These are phyloP conservation scores for Helarctos malayanus DNA, from an alignment of 2,797 vertebrate species.

Conservation along the genomic window DNA sequence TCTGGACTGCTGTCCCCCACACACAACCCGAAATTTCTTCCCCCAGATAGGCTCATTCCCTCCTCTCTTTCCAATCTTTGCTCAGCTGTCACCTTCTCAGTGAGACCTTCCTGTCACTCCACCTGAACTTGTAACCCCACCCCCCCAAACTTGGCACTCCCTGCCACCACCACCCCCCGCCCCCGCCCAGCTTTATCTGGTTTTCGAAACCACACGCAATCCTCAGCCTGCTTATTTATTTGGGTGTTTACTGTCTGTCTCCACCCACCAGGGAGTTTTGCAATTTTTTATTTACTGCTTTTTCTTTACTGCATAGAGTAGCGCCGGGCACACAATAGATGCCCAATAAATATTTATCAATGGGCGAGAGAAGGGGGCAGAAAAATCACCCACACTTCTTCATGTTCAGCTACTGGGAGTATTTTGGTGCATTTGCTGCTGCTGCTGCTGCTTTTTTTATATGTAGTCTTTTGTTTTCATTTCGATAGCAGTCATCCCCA, in stretches of 20 bases:
- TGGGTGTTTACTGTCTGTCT: neutral
- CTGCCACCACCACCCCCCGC: too few relatives aligned
- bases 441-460: rapidly evolving
- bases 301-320: neutral
- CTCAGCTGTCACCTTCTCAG: neutral
- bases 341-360: conserved; percentile 8
- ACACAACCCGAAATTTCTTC: neutral
- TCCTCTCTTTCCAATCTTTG: neutral
- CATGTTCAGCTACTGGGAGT: neutral
- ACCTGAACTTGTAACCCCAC: too few relatives aligned
- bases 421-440: neutral
- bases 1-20: neutral
- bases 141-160: neutral
- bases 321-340: neutral
- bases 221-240: neutral
- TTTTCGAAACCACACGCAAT: rapidly evolving
- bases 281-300: neutral
- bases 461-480: neutral
- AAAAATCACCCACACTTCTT: neutral
- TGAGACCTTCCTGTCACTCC: neutral
- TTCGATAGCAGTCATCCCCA: neutral
- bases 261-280: neutral
- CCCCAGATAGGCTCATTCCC: too few relatives aligned
- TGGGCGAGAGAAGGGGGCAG: neutral
- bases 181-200: neutral